These are phyloP conservation scores for Meandrina meandrites DNA, from an alignment of 92 coral and sea anemone genomes.

Conservation along the genomic window DNA sequence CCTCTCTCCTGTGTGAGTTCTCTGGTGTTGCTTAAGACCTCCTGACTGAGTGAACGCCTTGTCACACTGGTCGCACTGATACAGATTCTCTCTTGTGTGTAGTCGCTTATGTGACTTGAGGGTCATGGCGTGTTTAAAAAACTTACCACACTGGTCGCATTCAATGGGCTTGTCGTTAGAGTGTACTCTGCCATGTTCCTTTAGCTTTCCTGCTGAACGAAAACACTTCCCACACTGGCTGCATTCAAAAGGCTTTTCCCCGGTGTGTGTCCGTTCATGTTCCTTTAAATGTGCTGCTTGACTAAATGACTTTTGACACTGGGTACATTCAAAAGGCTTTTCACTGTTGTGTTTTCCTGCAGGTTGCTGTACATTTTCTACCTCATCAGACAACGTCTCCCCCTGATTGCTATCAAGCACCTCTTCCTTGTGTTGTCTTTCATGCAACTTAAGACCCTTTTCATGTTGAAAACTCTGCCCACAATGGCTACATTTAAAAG, in stretches of 20 bases:
- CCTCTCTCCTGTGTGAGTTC: neutral
- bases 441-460: neutral
- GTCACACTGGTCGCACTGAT: neutral
- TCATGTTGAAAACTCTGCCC: neutral
- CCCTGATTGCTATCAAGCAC: neutral
- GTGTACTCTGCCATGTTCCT: neutral
- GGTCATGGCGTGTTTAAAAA: neutral
- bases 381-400: neutral
- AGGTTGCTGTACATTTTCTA: too few relatives aligned
- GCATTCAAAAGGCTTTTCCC: neutral
- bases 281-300: too few relatives aligned
- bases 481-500: neutral
- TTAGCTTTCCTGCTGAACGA: neutral
- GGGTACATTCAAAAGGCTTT: too few relatives aligned
- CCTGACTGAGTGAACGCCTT: neutral
- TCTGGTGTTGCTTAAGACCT: neutral
- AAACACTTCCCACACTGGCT: neutral
- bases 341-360: slow-evolving; percentile 40
- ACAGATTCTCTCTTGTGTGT: neutral
- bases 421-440: neutral
- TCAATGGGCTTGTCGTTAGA: neutral
- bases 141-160: neutral
- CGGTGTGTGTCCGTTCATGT: neutral
- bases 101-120: neutral
- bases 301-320: too few relatives aligned